Evolutionary conservation across 1,140 invertebrate genomes (phyloP), one percentile per base, ranked within the genome.

Genomic region (Tribolium castaneum): DNA sequence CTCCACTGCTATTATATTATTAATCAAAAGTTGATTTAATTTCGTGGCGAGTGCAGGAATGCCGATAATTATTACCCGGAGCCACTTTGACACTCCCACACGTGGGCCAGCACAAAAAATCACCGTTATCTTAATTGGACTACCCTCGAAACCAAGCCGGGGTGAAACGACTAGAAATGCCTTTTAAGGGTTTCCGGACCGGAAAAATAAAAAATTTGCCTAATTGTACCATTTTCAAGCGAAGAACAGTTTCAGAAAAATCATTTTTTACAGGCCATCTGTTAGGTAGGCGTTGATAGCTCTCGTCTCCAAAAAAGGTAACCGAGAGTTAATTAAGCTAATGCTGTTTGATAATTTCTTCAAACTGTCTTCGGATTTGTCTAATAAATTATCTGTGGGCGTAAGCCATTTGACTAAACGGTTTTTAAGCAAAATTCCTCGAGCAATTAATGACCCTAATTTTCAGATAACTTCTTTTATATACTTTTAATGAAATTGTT

Each of bases 11-110:
- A 66, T 66, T 66, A 66, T 66, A 66, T 66, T 66, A 66, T 66
- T 66, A 66, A 66, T 66, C 59, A 66, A 30, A 62, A 30, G 56
- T 14, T 66, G 59, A 66, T 66, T 66, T 66, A 62, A 62, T 62
- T 54, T 62, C 56, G 56, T 62, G 56, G 56, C 56, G 22, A 62
- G 56, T 25, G 56, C 22, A 62, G 56, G 22, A 62, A 62, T 62
- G 16, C 9, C 56, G 56, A 30, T 62, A 30, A 62, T 62, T 62
- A 30, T 62, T 62, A 13, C 59, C n/a, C 59, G 10, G 30, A 25
- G 7, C 7, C 9, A 59, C 14, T 66, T 66, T 66, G 30, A 66
- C 59, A 66, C 59, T 66, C 59, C 59, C 30, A 66, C 59, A 66
- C 30, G 54, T 59, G 12, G 10, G 16, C 4, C 6, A 2, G 3